These are phyloP conservation scores for Drosophila infuscata DNA, from an alignment of 2,888 invertebrate species.

Conservation along the genomic window DNA sequence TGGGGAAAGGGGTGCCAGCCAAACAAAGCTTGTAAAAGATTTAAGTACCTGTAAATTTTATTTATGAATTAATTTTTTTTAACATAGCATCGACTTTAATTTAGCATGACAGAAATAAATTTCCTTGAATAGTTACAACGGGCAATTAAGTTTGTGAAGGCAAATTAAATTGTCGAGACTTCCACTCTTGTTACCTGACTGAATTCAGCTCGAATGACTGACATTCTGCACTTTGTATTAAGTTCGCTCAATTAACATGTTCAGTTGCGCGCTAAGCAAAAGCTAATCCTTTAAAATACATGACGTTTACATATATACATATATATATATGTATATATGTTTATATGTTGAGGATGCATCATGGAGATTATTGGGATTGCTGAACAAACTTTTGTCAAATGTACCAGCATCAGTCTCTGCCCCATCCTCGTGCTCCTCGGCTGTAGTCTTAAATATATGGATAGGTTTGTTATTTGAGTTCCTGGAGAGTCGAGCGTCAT, in stretches of 20 bases:
- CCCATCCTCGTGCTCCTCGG: neutral
- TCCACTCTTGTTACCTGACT: slow-evolving; percentile 25
- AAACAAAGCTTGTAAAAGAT: slow-evolving; percentile 50
- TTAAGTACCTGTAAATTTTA: slow-evolving; percentile 68
- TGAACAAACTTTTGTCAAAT: slow-evolving; percentile 14
- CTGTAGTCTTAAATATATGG: slow-evolving; percentile 2
- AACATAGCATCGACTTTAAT: slow-evolving; percentile 3
- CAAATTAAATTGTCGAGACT: slow-evolving; percentile 30
- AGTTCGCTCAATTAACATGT: slow-evolving; percentile 65
- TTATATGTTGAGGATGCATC: slow-evolving; percentile 11
- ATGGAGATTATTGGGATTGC: slow-evolving; percentile 16
- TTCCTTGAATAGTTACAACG: neutral
- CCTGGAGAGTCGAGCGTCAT: neutral
- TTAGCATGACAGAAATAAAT: neutral
- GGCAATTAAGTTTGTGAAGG: slow-evolving; percentile 29
- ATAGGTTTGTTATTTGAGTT: neutral
- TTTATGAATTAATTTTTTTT: slow-evolving; percentile 54
- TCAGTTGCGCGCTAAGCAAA: slow-evolving; percentile 21
- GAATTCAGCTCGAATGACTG: neutral
- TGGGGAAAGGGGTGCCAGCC: neutral
- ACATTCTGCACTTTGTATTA: slow-evolving; percentile 34
- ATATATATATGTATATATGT: slow-evolving; percentile 20
- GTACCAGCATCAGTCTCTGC: slow-evolving; percentile 9
- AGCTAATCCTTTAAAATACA: slow-evolving; percentile 39
- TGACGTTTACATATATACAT: neutral